Base-by-base conservation (phyloP, 2,888 invertebrate species). In the Cordilura impudica region DNA sequence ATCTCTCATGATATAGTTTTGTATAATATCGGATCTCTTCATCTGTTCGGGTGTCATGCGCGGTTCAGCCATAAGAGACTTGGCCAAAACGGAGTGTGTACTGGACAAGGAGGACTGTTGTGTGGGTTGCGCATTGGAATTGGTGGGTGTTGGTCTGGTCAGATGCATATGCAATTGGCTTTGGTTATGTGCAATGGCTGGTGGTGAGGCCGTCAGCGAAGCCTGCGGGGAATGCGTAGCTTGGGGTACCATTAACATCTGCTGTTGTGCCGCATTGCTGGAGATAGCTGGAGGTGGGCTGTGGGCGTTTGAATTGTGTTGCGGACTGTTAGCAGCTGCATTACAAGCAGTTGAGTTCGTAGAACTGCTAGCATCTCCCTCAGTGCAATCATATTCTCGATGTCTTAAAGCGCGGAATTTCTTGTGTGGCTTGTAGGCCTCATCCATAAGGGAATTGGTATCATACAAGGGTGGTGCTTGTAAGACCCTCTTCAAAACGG, bases 351-450 rank as follows among this genome's bases (percentile, higher is more conserved):
- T 53, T 19, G 82, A 78, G 92, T 97, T 97, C 1, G 87, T 86
- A 51, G 88, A 87, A 66, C 83, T 84, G 84, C 86, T 86, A 53
- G 92, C 90, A 75, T 94, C 94, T 0, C 93, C 93, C 85, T 94
- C 94, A 2, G 95, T 95, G 7, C 86, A 84, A 86, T 96, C 96
- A 49, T 94, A 95, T 87, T 96, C 96, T 84, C 95, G 95, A 79
- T 92, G 92, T 23, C 96, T 91, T 87, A 96, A 91, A 2, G 96
- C 96, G 51, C 97, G 94, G 92, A 97, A 97, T 90, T 97, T 97
- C 90, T 97, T 97, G 92, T 97, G 97, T 78, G 97, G 97, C 89
- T 97, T 96, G 91, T 97, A 97, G 14, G 97, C 97, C 90, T 97
- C 97, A 89, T 97, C 97, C 97, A 97, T 97, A 72, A 97, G 90